Base-by-base conservation (phyloP, 2,797 vertebrate genomes). In the Setipinna tenuifilis region DNA sequence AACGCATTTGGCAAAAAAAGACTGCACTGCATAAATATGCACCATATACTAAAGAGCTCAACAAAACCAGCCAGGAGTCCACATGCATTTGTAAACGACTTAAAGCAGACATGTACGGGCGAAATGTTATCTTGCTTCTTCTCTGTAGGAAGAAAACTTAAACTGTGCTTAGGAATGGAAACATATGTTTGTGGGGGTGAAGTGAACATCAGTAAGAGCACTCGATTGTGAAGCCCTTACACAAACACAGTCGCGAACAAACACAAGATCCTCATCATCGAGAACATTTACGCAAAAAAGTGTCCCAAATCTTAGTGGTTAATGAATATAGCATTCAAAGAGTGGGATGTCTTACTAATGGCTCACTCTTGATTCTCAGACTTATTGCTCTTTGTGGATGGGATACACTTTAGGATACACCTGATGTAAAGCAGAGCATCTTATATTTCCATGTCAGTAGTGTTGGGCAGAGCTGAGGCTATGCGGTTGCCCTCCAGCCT, bases 311-410 rank as follows among this genome's bases (percentile, higher is more conserved):
- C 68, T 31, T 75, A 75, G 68, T 75, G 68, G 68, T 41, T 75
- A 16, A 2, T 75, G 28, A 75, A 75, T 0, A 75, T 0, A 75
- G 68, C 31, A 31, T 35, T 75, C 28, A 19, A 82, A 48, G 57
- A 71, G 65, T 48, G 12, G 12, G 35, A 86, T 85, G 58, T 84
- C 65, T 83, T 54, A 86, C 84, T 87, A 85, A 89, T 89, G 91
- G 90, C 90, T 91, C 86, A 83, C 82, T 83, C 84, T 83, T 78
- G 81, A 88, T 82, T 86, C 68, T 75, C 68, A 57, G 87, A 83
- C 87, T 91, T 93, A 93, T 92, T 92, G 92, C 92, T 93, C 87
- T 89, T 83, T 83, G 85, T 87, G 89, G 87, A 85, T 89, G 85
- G 71, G 78, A 84, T 83, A 86, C 58, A 86, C 50, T 88, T 71